A percentile compares a stretch with the other conserved stretches of the same genome.
These are phyloP conservation scores for Mohoua ochrocephala DNA, from an alignment of 2,113 vertebrate genomes.

Conservation along the genomic window DNA sequence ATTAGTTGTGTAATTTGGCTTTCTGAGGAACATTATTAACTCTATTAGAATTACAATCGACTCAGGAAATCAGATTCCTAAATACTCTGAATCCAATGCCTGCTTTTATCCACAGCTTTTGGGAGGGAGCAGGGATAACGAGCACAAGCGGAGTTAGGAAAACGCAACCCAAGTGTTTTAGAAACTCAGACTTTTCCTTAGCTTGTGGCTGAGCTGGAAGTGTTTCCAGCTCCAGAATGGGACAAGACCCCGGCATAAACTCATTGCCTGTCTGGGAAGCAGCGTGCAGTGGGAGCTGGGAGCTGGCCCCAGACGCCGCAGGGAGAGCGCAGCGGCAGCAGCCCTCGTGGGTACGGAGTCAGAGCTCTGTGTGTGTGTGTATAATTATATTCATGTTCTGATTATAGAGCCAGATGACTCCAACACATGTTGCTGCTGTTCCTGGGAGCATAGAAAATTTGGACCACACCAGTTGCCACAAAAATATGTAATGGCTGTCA, in stretches of 20 bases:
- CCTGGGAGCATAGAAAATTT: constrained; percentile 6
- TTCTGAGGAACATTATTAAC: neutral
- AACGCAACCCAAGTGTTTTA: neutral
- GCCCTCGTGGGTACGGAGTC: neutral
- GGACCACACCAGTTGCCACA: neutral
- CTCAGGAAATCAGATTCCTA: neutral
- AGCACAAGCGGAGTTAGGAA: neutral
- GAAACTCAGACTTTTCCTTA: neutral
- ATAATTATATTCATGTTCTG: neutral
- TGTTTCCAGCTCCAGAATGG: neutral
- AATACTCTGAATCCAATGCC: neutral
- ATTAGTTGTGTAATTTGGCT: neutral
- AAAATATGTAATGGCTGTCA: neutral
- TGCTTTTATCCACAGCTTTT: neutral
- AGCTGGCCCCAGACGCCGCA: accelerated
- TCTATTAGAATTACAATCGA: neutral
- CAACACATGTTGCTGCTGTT: constrained; percentile 47
- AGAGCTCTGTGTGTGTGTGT: neutral
- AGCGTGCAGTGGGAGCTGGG: accelerated
- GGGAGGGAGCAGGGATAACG: neutral
- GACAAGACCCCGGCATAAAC: neutral
- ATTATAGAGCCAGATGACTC: constrained; percentile 31
- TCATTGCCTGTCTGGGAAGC: neutral
- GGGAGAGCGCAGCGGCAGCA: neutral
- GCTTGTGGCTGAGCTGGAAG: neutral